Evolutionary conservation across 2,888 invertebrate species (phyloP).

Genomic region (Chorisops tibialis): DNA sequence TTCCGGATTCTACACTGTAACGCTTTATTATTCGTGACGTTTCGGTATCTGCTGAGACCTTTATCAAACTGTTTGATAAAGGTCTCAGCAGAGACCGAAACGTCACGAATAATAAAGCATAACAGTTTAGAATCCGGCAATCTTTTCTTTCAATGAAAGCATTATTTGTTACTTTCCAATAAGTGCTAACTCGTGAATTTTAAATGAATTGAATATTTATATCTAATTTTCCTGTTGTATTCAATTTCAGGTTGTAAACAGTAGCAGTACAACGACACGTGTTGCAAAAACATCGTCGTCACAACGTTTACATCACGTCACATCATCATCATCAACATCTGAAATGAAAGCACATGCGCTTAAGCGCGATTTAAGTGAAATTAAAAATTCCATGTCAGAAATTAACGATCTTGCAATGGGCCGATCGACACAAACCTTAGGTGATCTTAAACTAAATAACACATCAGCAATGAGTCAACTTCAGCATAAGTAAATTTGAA

Average conservation of each 20-base stretch:
- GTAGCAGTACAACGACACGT: slow-evolving; percentile 52
- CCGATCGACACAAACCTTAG: slow-evolving; percentile 35
- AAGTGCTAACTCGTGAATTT: too few relatives aligned
- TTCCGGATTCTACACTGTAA: too few relatives aligned
- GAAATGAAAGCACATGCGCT: slow-evolving; percentile 80
- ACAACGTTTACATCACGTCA: slow-evolving; percentile 56
- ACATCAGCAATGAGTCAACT: slow-evolving; percentile 35
- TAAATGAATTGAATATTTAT: too few relatives aligned
- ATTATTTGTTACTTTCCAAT: too few relatives aligned
- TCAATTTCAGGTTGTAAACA: slow-evolving; percentile 50
- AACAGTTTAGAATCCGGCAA: too few relatives aligned
- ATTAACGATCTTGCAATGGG: slow-evolving; percentile 68
- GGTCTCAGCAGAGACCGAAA: too few relatives aligned
- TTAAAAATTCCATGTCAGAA: slow-evolving; percentile 79
- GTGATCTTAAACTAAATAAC: slow-evolving; percentile 35
- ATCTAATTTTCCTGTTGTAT: not conserved
- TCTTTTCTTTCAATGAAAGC: too few relatives aligned
- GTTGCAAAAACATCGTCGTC: slow-evolving; percentile 49
- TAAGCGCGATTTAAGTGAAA: slow-evolving; percentile 67
- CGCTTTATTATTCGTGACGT: too few relatives aligned
- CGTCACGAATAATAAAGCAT: too few relatives aligned
- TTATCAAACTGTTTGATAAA: too few relatives aligned
- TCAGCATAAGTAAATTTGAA: slow-evolving; percentile 32
- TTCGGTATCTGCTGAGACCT: too few relatives aligned
- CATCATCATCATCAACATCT: slow-evolving; percentile 55